Evolutionary conservation across 2,797 vertebrate genomes (phyloP).

Genomic region (Octomys mimax): DNA sequence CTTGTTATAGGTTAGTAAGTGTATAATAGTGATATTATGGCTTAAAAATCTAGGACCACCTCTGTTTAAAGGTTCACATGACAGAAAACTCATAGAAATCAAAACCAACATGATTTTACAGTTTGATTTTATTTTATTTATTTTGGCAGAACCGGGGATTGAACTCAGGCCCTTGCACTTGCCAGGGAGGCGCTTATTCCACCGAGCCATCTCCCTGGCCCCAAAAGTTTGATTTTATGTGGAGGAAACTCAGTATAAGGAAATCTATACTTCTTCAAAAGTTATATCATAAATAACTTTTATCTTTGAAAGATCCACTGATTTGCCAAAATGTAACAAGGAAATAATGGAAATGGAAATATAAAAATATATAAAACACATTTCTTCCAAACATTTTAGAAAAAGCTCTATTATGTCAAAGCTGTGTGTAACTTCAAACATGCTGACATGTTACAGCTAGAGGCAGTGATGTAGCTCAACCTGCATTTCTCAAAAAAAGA

Average conservation of each 20-base stretch:
- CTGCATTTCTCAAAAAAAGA: background rate
- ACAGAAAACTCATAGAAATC: background rate
- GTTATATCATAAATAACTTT: background rate
- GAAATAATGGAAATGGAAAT: conserved; percentile 1
- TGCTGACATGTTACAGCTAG: background rate
- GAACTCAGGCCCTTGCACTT: no score
- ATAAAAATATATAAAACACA: background rate
- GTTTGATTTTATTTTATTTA: background rate
- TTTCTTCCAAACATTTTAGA: background rate
- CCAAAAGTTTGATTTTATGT: background rate
- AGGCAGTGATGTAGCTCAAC: background rate
- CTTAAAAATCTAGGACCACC: background rate
- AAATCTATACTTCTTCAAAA: background rate
- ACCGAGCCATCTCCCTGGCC: no score
- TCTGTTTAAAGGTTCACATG: background rate
- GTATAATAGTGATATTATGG: background rate
- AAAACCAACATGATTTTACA: background rate
- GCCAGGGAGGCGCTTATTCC: no score
- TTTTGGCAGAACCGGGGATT: no score
- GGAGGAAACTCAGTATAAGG: background rate
- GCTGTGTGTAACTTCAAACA: background rate
- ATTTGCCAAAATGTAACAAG: background rate
- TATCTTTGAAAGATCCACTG: background rate
- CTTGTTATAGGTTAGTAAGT: background rate
- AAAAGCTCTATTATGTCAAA: background rate